Evolutionary conservation across 23 tunicate species (phyloP).

Genomic region (Botrylloides violaceus): DNA sequence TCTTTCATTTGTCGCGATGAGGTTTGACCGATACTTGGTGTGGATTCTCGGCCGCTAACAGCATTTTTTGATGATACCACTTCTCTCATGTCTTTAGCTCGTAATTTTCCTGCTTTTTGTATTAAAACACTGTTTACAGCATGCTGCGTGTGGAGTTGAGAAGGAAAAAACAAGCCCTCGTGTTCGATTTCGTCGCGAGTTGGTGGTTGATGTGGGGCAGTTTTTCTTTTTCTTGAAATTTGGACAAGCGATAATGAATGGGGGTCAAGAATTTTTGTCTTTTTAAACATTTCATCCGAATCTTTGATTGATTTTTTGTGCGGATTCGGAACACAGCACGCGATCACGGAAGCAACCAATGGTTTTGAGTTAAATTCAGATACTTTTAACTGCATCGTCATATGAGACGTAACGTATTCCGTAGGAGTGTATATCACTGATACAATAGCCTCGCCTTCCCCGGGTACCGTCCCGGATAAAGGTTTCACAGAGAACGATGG

Average conservation of each 20-base stretch:
- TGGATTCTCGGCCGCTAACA: not conserved
- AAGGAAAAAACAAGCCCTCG: conserved; percentile 50
- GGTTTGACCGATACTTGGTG: not conserved
- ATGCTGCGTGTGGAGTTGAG: conserved; percentile 57
- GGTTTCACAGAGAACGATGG: conserved; percentile 76
- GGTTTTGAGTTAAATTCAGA: conserved; percentile 80
- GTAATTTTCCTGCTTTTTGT: conserved; percentile 69
- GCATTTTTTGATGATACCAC: conserved; percentile 9
- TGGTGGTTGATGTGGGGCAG: not conserved
- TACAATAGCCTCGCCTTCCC: conserved; percentile 48
- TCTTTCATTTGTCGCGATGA: conserved; percentile 69
- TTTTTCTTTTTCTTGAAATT: conserved; percentile 42
- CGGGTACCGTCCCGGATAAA: conserved; percentile 75
- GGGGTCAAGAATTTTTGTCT: conserved; percentile 62
- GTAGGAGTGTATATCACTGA: conserved; percentile 65
- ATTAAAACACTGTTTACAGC: conserved; percentile 77
- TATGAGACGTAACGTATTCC: conserved; percentile 78
- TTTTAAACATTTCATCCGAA: conserved; percentile 58
- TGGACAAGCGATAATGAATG: conserved; percentile 49
- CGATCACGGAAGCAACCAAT: conserved; percentile 52
- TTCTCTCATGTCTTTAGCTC: conserved; percentile 53
- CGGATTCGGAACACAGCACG: conserved; percentile 41
- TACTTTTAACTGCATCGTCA: conserved; percentile 68
- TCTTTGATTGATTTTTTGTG: conserved; percentile 49
- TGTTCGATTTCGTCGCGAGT: conserved; percentile 23